phyloP scores from a whole-genome alignment of 2,888 invertebrate genomes.

The Perdita meconis region DNA sequence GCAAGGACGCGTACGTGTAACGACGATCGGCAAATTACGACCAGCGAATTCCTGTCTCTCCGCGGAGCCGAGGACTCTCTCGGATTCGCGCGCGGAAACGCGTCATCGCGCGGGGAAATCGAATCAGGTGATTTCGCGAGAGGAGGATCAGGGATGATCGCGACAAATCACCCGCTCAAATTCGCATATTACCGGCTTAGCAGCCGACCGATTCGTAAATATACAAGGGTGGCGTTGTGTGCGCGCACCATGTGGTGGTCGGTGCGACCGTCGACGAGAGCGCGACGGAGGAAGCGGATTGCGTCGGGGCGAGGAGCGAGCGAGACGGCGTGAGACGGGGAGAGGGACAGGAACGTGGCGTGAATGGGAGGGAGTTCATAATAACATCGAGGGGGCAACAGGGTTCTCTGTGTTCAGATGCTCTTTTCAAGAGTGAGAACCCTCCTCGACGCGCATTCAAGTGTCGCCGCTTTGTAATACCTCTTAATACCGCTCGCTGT shows the following conservation, averaged over 20 bases:
- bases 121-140: conserved; percentile 8
- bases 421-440: conserved; percentile 80
- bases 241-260: conserved; percentile 21
- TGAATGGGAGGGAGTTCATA: conserved; percentile 76
- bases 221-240: not conserved
- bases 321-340: conserved; percentile 43
- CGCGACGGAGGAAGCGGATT: conserved; percentile 47
- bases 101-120: not conserved
- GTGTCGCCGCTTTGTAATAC: conserved; percentile 82
- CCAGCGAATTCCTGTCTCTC: not conserved
- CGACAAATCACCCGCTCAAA: conserved; percentile 43
- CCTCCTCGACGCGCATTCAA: conserved; percentile 80
- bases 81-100: not conserved
- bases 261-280: conserved; percentile 8
- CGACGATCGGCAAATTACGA: conserved; percentile 7
- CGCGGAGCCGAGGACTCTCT: not conserved
- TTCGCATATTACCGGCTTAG: conserved; percentile 24
- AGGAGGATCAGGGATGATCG: conserved; percentile 1
- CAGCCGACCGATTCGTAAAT: conserved; percentile 5
- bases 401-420: conserved; percentile 75
- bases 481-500: conserved; percentile 80
- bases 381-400: conserved; percentile 76
- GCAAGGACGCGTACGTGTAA: not conserved
- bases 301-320: conserved; percentile 62
- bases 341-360: conserved; percentile 70